These are phyloP conservation scores for Saxidomus purpurata DNA, from an alignment of 1,140 invertebrate genomes.

Conservation along the genomic window DNA sequence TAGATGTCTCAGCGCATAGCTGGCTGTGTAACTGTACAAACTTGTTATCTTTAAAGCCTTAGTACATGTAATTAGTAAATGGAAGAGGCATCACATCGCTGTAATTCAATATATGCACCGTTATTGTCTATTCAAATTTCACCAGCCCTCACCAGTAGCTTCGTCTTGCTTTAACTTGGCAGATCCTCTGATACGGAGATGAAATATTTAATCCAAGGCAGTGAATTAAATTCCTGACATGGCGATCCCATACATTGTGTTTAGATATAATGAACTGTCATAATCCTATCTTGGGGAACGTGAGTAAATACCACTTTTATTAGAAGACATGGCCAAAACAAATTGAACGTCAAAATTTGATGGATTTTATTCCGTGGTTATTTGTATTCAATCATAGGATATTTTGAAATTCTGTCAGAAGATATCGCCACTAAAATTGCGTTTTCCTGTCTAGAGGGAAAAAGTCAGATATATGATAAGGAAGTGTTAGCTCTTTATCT, in stretches of 20 bases:
- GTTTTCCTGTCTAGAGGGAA: neutral
- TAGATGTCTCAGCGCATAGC: too few species aligned
- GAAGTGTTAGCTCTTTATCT: too few species aligned
- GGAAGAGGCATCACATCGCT: too few species aligned
- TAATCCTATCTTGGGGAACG: neutral
- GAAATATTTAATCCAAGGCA: neutral
- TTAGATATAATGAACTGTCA: constrained; percentile 36
- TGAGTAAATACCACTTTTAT: constrained; percentile 8
- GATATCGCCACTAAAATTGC: neutral
- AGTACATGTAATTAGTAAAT: too few species aligned
- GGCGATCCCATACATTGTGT: constrained; percentile 16
- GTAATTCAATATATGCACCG: too few species aligned
- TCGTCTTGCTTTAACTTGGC: too few species aligned
- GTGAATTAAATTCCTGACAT: constrained; percentile 28
- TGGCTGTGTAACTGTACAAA: too few species aligned
- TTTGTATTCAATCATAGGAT: constrained; percentile 3
- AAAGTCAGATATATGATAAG: neutral
- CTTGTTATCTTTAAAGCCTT: too few species aligned
- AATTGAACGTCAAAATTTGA: constrained; percentile 33
- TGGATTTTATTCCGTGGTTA: constrained; percentile 1
- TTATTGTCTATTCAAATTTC: too few species aligned
- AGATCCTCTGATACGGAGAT: neutral
- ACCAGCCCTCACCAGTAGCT: too few species aligned
- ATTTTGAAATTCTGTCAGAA: neutral
- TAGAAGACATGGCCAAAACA: neutral